A percentile compares a stretch with the other conserved stretches of the same genome.
These are phyloP conservation scores for Diprion similis DNA, from an alignment of 1,140 invertebrate genomes.

Conservation along the genomic window DNA sequence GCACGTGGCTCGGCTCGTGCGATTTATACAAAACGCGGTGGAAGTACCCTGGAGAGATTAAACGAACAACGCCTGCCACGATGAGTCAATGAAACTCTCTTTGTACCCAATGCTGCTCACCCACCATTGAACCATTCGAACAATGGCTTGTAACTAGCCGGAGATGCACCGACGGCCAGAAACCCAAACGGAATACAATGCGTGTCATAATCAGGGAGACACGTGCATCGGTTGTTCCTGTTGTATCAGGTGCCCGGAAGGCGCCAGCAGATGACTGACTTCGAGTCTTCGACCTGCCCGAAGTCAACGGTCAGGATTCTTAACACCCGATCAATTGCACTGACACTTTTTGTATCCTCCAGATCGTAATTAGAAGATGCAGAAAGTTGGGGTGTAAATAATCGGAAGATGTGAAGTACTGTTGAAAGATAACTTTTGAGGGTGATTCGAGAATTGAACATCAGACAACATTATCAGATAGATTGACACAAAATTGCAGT, in stretches of 20 bases:
- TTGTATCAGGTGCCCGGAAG: neutral
- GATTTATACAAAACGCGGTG: slow-evolving; percentile 1
- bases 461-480: too few species aligned
- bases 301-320: too few species aligned
- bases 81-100: neutral
- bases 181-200: slow-evolving; percentile 5
- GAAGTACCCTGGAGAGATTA: neutral
- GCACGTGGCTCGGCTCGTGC: neutral
- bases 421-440: too few species aligned
- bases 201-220: slow-evolving; percentile 4
- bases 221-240: neutral
- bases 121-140: neutral
- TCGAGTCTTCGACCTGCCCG: neutral
- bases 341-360: too few species aligned
- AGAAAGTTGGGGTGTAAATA: too few species aligned
- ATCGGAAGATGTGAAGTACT: too few species aligned
- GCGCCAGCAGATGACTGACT: neutral
- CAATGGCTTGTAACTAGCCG: slow-evolving; percentile 1
- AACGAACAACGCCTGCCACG: neutral
- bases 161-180: neutral
- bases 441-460: too few species aligned
- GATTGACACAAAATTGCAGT: too few species aligned
- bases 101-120: neutral
- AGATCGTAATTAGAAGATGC: too few species aligned
- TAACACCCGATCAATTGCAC: too few species aligned